Evolutionary conservation across 2,113 vertebrate species (phyloP), one percentile per base, ranked within the genome.

Genomic region (Aphelocoma coerulescens): DNA sequence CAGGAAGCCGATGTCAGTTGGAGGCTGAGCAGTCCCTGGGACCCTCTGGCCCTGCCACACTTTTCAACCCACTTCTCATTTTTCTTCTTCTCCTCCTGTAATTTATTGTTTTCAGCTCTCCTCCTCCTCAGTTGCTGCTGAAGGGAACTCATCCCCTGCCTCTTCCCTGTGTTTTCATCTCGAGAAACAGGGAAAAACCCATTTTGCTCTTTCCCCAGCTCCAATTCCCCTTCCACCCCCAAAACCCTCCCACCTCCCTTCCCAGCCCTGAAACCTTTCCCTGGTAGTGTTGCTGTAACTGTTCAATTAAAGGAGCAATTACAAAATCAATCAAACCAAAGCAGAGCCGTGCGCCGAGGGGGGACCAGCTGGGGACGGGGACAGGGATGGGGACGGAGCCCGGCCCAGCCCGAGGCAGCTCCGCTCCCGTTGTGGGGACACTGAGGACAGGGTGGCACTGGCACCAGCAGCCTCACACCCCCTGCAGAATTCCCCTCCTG

Each of bases 271-370:
- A 83, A 97, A 95, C 93, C 96, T 91, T 93, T 93, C 65, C 95
- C 96, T 91, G 88, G 65, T 83, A 80, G 92, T 93, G 95, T 93
- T 96, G 95, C 93, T 93, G 96, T 90, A 90, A 61, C 88, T 91
- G 95, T 96, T 96, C 95, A 96, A 96, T 95, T 94, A 96, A 92
- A 96, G 2, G 80, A 96, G 93, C 92, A 94, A 95, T 96, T 97
- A 96, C 61, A 96, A 96, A 96, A 95, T 96, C 96, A 96, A 96
- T 95, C 95, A 96, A 92, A 84, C 1, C 26, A 13, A 65, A 83
- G 4, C 57, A 80, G 85, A 41, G 90, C 93, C 5, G 39, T 28
- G 93, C 19, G 8, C 88, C 9, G 59, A 76, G 93, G 82, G 91
- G 92, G 90, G 48, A 68, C 67, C 1, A 4, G 35, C 88, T 76